Conservation (phyloP, 2,113 vertebrate species). For the Grammomys dolichurus region DNA sequence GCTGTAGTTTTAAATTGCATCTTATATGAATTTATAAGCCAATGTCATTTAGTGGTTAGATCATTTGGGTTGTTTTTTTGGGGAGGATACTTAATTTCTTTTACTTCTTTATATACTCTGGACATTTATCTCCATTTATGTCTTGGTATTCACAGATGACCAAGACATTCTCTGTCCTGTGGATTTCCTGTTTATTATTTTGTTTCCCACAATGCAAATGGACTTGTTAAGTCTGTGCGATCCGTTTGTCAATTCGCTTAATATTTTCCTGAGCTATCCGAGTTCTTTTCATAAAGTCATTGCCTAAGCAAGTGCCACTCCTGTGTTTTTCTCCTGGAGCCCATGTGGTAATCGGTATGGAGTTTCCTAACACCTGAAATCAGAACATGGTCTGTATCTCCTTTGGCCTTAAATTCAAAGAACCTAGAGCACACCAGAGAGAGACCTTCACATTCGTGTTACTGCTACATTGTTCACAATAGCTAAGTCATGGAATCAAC, state of each 20-base stretch:
- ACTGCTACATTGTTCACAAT: background rate
- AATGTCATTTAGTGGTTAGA: background rate
- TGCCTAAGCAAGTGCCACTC: background rate
- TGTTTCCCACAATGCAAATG: background rate
- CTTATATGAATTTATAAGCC: background rate
- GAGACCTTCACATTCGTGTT: background rate
- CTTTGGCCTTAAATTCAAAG: background rate
- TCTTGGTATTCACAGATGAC: background rate
- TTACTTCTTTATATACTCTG: background rate
- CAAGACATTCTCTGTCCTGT: background rate
- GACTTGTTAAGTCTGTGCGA: too few relatives aligned
- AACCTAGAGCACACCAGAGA: background rate
- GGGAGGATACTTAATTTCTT: background rate
- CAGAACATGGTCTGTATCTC: background rate
- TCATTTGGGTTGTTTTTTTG: background rate
- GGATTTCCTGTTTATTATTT: background rate
- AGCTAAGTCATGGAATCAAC: background rate
- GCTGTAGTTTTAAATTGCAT: background rate
- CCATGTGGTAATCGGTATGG: background rate
- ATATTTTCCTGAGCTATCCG: background rate
- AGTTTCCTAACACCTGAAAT: background rate
- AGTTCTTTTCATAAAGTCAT: background rate
- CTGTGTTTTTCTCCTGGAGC: background rate
- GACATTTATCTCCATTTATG: background rate
- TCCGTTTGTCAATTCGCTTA: background rate